Evolutionary conservation across 2,888 invertebrate genomes (phyloP).

Genomic region (Cyaniris semiargus): DNA sequence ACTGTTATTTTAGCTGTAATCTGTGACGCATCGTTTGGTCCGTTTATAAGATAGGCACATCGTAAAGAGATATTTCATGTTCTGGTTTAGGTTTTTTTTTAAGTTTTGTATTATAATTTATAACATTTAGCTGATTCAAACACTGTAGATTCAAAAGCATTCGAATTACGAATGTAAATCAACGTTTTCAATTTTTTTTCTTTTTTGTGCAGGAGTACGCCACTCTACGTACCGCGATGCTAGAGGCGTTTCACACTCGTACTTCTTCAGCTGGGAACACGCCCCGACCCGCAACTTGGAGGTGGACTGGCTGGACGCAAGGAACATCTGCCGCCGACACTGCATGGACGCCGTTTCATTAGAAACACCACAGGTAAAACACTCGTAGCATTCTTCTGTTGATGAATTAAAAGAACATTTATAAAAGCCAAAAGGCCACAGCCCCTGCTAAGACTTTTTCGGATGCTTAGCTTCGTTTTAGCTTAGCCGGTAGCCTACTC

Average conservation of each 20-base stretch:
- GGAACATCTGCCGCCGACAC: constrained; percentile 94
- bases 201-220: constrained; percentile 84
- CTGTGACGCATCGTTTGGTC: not conserved
- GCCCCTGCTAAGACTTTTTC: too few species aligned
- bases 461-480: too few species aligned
- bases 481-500: too few species aligned
- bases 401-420: not conserved
- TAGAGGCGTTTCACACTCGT: constrained; percentile 92
- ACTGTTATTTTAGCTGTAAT: not conserved
- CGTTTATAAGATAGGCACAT: not conserved
- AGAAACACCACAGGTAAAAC: constrained; percentile 88
- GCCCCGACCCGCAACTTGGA: constrained; percentile 89
- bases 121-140: not conserved
- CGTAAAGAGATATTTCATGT: not conserved
- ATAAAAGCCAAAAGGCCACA: not conserved
- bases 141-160: not conserved
- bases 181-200: not conserved
- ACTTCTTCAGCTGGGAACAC: constrained; percentile 97
- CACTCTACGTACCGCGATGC: constrained; percentile 94
- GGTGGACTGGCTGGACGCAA: constrained; percentile 94
- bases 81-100: not conserved
- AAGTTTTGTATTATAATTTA: not conserved
- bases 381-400: not conserved
- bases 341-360: constrained; percentile 96
- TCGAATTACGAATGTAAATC: not conserved